Conservation (phyloP, 2,888 invertebrate species). For the Tenthredo amoena region DNA sequence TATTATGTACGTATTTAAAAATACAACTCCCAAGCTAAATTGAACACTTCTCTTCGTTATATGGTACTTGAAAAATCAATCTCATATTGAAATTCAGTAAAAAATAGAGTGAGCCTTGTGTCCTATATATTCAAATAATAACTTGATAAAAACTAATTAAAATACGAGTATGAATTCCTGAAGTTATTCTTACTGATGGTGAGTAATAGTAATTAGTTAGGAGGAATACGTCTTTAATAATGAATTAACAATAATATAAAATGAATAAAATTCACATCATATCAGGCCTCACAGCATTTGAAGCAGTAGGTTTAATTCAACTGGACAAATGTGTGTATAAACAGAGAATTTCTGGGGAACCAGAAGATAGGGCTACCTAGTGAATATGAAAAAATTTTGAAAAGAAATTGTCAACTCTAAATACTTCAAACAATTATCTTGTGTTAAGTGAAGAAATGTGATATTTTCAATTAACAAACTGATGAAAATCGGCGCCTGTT, state of each 20-base stretch:
- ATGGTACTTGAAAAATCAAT: background rate
- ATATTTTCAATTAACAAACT: background rate
- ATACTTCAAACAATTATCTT: too few relatives aligned
- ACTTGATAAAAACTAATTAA: conserved; percentile 21
- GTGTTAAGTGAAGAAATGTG: background rate
- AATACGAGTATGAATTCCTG: conserved; percentile 5
- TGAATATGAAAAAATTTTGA: background rate
- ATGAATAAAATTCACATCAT: background rate
- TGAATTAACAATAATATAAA: background rate
- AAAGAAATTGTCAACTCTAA: too few relatives aligned
- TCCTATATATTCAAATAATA: background rate
- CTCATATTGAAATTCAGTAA: background rate
- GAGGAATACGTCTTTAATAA: background rate
- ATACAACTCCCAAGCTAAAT: background rate
- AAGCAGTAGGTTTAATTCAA: background rate
- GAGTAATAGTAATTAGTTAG: background rate
- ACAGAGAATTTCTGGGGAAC: background rate
- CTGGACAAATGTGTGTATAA: background rate
- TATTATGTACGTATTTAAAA: conserved; percentile 4
- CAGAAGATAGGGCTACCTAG: background rate
- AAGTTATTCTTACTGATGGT: background rate
- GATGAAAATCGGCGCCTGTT: background rate
- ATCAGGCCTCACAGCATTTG: background rate
- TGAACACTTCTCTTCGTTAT: background rate
- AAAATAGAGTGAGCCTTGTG: background rate